Evolutionary conservation across 2,888 invertebrate species (phyloP).

Genomic region (Caenorhabditis panamensis): DNA sequence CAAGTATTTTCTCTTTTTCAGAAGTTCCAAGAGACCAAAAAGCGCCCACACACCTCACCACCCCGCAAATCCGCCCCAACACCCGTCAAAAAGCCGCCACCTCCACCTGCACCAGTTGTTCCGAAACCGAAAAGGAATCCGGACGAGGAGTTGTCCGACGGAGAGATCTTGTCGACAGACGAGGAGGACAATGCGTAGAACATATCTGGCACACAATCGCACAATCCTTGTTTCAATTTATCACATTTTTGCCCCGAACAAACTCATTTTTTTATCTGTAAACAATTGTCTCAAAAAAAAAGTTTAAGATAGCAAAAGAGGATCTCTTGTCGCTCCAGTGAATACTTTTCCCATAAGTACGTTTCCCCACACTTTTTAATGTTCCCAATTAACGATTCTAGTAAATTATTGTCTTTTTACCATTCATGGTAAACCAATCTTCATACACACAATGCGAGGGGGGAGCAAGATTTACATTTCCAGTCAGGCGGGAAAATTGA

Average conservation of each 20-base stretch:
- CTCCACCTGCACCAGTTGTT: slow-evolving; percentile 45
- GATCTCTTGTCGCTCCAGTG: not conserved
- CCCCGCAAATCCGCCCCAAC: slow-evolving; percentile 35
- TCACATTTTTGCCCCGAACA: too few relatives aligned
- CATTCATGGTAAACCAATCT: not conserved
- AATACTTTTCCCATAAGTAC: too few relatives aligned
- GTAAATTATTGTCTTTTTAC: too few relatives aligned
- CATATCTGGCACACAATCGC: too few relatives aligned
- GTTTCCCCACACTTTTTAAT: too few relatives aligned
- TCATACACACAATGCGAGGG: slow-evolving; percentile 23
- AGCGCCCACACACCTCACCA: slow-evolving; percentile 18
- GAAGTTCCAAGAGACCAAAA: slow-evolving; percentile 29
- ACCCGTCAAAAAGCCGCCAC: slow-evolving; percentile 18
- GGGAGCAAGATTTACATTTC: not conserved
- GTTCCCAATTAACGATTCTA: too few relatives aligned
- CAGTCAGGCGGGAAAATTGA: slow-evolving; percentile 15
- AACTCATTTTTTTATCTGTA: too few relatives aligned
- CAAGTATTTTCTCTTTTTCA: slow-evolving; percentile 8
- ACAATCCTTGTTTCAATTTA: not conserved
- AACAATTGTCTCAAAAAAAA: too few relatives aligned
- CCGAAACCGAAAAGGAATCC: slow-evolving; percentile 73
- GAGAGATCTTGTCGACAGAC: slow-evolving; percentile 79
- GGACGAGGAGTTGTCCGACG: slow-evolving; percentile 79
- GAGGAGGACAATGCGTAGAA: slow-evolving; percentile 64
- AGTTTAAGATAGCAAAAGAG: too few relatives aligned